Conservation (phyloP, 2,888 invertebrate genomes). For the Cataglyphis altisquamis region DNA sequence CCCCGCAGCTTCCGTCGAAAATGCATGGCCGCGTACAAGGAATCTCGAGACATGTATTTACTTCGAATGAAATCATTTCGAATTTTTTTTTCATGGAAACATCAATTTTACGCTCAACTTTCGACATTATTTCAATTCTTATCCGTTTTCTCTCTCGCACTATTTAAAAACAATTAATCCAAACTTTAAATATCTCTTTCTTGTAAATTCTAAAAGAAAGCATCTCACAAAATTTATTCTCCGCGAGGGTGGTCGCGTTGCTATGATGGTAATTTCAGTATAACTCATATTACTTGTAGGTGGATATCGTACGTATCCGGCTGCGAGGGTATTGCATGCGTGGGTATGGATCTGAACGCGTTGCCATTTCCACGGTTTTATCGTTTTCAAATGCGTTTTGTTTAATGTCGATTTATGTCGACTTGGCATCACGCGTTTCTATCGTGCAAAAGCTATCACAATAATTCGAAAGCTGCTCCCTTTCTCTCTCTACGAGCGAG, state of each 20-base stretch:
- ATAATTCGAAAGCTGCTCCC: conserved; percentile 35
- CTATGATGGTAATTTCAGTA: conserved; percentile 31
- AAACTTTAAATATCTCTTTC: background rate
- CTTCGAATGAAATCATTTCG: background rate
- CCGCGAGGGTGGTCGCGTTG: background rate
- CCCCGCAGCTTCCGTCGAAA: background rate
- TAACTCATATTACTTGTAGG: conserved; percentile 43
- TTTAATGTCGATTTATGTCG: conserved; percentile 44
- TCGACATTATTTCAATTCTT: background rate
- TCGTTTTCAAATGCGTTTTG: conserved; percentile 44
- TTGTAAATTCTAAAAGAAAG: conserved; percentile 13
- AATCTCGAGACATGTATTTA: background rate
- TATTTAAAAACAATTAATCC: background rate
- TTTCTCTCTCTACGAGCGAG: conserved; percentile 27
- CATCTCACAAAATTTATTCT: background rate
- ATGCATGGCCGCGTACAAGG: background rate
- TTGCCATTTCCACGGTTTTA: conserved; percentile 48
- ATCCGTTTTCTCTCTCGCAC: background rate
- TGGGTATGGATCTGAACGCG: conserved; percentile 31
- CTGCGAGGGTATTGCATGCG: conserved; percentile 29
- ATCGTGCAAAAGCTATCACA: background rate
- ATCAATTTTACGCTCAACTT: background rate
- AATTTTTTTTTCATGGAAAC: background rate
- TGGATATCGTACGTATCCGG: background rate
- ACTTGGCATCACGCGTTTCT: conserved; percentile 27